Evolutionary conservation across 2,888 invertebrate species (phyloP), one percentile per base, ranked within the genome.

Genomic region (Eristalis pertinax): DNA sequence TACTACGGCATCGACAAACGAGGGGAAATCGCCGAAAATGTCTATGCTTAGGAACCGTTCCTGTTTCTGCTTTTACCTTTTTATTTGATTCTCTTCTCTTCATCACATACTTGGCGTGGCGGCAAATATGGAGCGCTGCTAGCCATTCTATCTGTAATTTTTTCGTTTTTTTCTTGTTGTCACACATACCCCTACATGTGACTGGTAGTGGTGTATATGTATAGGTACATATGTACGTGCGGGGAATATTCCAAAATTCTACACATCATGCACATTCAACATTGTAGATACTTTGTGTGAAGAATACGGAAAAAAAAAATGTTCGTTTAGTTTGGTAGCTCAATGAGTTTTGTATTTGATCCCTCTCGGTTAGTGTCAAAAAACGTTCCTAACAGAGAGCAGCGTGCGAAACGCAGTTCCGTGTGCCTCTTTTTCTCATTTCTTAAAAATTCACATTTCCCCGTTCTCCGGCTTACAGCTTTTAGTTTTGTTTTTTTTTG

Each of bases 351-450:
- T 80, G 84, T 80, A 73, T 87, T 87, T 84, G 76, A 87, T 84
- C 87, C 85, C 88, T 88, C 81, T 89, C 89, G 88, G 89, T 91
- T 90, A 92, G 92, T 92, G 91, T 92, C 92, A 90, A 90, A 91
- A 91, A 91, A 91, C 91, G 91, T 91, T 91, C 92, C 91, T 90
- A 92, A 91, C 91, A 91, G 92, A 91, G 91, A 92, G 92, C 91
- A 91, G 91, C 92, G 90, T 89, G 89, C 89, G 90, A 89, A 88
- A 86, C 89, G 89, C 89, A 88, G 89, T 89, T 89, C 89, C 90
- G 91, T 90, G 90, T 90, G 89, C 90, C 89, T 90, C 89, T 89
- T 89, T 84, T 87, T 87, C 87, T 89, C 87, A 89, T 84, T 89
- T 87, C 88, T 86, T 69, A 89, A 82, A 86, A 87, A 89, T 78